Evolutionary conservation across 1,140 invertebrate genomes (phyloP), one percentile per base, ranked within the genome.

Genomic region (Mylabris phalerata): DNA sequence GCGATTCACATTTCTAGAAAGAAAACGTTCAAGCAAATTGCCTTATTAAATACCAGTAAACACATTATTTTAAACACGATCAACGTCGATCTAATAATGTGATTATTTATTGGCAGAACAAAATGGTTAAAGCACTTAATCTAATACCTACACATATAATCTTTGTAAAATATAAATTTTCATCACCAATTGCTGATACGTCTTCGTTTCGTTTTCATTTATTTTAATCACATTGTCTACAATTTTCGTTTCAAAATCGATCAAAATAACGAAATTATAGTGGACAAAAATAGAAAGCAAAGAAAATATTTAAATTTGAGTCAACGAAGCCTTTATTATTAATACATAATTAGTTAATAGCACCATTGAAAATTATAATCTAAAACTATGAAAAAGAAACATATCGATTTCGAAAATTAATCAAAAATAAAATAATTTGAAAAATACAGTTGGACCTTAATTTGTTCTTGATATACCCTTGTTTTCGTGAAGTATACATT

Each of bases 161-260:
- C 4, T 44, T 47, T 51, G 54, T 59, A 62, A 7, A 4, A 51
- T 13, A 13, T 13, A 13, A 13, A 13, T 52, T 57, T 49, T 61
- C 64, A 71, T 73, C 70, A 73, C 70, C 69, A 67, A 7, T 72
- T 71, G 63, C 66, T 73, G 71, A 73, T 73, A 73, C 71, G 71
- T 73, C 70, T 73, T 64, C 62, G 71, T 73, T 73, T 66, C 71
- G 61, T 65, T 70, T 70, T 19, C 19, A 19, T 19, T 19, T 58
- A 59, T 32, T 65, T 59, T 65, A 68, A 73, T 73, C 71, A 72
- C 69, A 73, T 69, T 62, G 52, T 65, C 62, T 55, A 56, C 55
- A 60, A 32, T 57, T 62, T 45, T 55, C 50, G 45, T 50, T 50
- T 32, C 19, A 42, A 42, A 48, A 46, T 42, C 26, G 38, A 48